Conservation (phyloP, 2,888 invertebrate genomes). For the Subacronicta megacephala region DNA sequence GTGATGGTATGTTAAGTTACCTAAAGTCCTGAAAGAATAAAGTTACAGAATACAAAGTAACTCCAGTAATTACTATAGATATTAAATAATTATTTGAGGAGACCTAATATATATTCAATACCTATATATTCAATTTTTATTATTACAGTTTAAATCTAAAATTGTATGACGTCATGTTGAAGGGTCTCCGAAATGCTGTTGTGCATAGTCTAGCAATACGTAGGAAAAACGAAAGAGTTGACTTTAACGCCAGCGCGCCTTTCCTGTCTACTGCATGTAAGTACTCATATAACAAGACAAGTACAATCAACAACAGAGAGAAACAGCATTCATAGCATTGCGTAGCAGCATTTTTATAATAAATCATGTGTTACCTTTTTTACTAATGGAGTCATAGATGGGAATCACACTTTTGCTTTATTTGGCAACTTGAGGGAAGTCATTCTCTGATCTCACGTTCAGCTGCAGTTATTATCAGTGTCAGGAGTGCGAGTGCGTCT, state of each 20-base stretch:
- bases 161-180: slow-evolving; percentile 10
- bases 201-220: slow-evolving; percentile 6
- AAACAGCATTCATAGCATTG: slow-evolving; percentile 7
- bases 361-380: no score
- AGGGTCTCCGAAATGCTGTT: slow-evolving; percentile 9
- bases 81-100: no score
- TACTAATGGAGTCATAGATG: slow-evolving; percentile 15
- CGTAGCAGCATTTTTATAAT: no score
- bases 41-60: no score
- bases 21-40: no score
- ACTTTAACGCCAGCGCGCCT: slow-evolving; percentile 17
- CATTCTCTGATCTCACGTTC: background rate
- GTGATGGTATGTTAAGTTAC: no score
- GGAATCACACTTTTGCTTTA: background rate
- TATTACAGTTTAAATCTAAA: slow-evolving; percentile 14
- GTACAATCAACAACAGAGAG: no score
- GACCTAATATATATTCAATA: no score
- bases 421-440: slow-evolving; percentile 17
- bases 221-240: slow-evolving; percentile 10
- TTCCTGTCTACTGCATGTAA: slow-evolving; percentile 11
- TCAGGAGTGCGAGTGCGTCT: no score
- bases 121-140: background rate
- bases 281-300: background rate
- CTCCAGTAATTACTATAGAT: no score
- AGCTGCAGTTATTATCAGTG: no score